Evolutionary conservation across 1,140 invertebrate species (phyloP), one percentile per base, ranked within the genome.

Genomic region (Calycopis cecrops): DNA sequence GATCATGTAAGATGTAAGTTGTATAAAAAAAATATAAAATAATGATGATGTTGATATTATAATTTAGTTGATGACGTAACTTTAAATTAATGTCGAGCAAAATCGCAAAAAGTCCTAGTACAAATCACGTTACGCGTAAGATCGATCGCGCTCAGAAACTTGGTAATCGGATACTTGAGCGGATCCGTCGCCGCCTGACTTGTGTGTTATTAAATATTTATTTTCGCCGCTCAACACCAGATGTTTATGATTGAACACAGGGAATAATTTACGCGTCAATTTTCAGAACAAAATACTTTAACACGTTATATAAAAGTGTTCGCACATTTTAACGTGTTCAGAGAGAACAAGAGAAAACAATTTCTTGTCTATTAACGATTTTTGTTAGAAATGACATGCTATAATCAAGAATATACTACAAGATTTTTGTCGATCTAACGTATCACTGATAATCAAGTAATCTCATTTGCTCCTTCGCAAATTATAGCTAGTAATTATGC

Each of bases 151-250:
- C 9, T 44, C 16, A 44, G 40, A 44, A 44, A 44, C 14, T 44
- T 44, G 14, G 40, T 44, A 44, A 44, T 44, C 40, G 40, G 40
- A 44, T 44, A 14, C 40, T 44, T 44, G 14, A 44, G 10, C 40
- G 17, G 40, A 44, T 44, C 40, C 40, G 40, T 44, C 40, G 40
- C 14, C 40, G 40, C 21, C 21, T 44, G 40, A 44, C 14, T 44
- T 44, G 40, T 44, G 40, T 44, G 40, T 44, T 44, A 44, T 44
- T 44, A 44, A 44, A 44, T 44, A 44, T 44, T 44, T 44, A 44
- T 44, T 44, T 14, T 44, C 40, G 14, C 40, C 40, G 40, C 40
- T 44, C 40, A 44, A 44, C 40, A 44, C 40, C 40, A 44, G 40
- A 44, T 44, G 40, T 16, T 44, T 44, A 16, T 44, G 40, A 44